Conservation (phyloP, 2,113 vertebrate genomes). For the Myanophis thanlyinensis region DNA sequence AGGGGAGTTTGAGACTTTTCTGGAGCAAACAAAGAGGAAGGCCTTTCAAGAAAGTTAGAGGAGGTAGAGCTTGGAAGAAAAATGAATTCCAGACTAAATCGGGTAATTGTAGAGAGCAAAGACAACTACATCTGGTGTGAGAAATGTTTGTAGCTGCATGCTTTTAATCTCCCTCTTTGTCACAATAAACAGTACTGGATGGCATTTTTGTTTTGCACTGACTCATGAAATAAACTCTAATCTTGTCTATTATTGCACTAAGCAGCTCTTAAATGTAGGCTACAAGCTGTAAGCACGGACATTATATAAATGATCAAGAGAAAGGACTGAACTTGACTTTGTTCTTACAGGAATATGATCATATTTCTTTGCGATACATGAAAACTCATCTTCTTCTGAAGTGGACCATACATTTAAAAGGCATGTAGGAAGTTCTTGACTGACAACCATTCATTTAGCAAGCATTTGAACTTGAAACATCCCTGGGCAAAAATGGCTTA, state of each 20-base stretch:
- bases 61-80: background rate
- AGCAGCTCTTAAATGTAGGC: background rate
- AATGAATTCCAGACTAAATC: background rate
- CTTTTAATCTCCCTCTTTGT: background rate
- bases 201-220: background rate
- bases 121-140: background rate
- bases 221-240: background rate
- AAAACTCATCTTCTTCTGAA: background rate
- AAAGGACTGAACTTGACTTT: background rate
- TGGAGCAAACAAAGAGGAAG: background rate
- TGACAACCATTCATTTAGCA: background rate
- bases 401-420: background rate
- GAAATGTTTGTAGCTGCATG: background rate
- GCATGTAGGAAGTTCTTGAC: background rate
- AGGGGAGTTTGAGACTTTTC: constrained; percentile 58
- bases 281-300: background rate
- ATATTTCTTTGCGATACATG: background rate
- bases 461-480: background rate
- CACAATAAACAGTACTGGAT: background rate
- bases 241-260: background rate
- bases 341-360: background rate
- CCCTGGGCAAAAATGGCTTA: background rate
- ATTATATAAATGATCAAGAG: background rate
- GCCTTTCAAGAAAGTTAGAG: constrained; percentile 5
- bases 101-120: background rate